Percentiles rank a stretch among this genome's conserved stretches.
phyloP scores from a whole-genome alignment of 2,113 vertebrate genomes.

The Tetraodon nigroviridis region DNA sequence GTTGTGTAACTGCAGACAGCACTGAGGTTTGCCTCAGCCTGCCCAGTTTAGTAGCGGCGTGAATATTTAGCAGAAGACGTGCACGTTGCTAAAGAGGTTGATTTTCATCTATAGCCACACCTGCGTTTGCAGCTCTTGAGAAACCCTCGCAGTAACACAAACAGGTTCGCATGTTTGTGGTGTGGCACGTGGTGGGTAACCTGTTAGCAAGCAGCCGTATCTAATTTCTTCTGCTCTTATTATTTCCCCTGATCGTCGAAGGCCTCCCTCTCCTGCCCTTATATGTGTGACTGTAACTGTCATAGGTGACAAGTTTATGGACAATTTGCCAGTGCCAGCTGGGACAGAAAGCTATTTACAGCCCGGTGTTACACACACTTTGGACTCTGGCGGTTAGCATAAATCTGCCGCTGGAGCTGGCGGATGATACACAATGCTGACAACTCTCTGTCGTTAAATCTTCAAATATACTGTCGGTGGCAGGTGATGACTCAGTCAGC shows the following conservation, averaged over 20 bases:
- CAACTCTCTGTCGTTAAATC: slow-evolving; percentile 32
- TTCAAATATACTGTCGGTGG: slow-evolving; percentile 14
- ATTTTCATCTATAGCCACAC: no score
- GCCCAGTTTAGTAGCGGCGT: slow-evolving; percentile 48
- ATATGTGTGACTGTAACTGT: slow-evolving; percentile 54
- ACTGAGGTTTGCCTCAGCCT: slow-evolving; percentile 51
- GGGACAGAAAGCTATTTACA: slow-evolving; percentile 67
- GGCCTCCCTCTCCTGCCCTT: slow-evolving; percentile 39
- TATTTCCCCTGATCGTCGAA: slow-evolving; percentile 51
- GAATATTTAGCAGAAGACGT: slow-evolving; percentile 54
- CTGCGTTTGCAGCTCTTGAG: no score
- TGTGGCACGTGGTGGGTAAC: neutral
- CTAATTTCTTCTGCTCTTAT: slow-evolving; percentile 8
- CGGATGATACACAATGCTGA: slow-evolving; percentile 30
- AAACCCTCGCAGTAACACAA: no score
- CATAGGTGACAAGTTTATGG: slow-evolving; percentile 66
- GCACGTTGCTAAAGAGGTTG: no score
- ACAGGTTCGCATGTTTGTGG: no score
- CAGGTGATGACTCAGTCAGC: slow-evolving; percentile 32
- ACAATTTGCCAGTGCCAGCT: slow-evolving; percentile 62
- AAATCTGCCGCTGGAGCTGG: slow-evolving; percentile 56
- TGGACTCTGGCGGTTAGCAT: slow-evolving; percentile 58
- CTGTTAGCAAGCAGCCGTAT: neutral
- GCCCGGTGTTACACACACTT: slow-evolving; percentile 41
- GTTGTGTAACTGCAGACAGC: slow-evolving; percentile 32